phyloP scores from a whole-genome alignment of 1,140 invertebrate genomes.

The Drosophila yakuba region DNA sequence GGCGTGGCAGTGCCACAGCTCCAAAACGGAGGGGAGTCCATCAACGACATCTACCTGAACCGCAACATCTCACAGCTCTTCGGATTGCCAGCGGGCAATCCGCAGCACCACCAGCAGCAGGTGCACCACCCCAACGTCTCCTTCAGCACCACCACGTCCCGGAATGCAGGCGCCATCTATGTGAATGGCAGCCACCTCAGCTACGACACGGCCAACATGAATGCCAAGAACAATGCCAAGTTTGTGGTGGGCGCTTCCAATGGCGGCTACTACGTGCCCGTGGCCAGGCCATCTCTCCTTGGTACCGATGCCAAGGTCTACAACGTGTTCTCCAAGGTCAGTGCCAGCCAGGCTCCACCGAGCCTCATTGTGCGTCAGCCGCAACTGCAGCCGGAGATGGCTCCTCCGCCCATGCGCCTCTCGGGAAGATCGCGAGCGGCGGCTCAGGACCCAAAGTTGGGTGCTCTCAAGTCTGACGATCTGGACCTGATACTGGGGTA shows the following conservation, averaged over 20 bases:
- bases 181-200: conserved; percentile 70
- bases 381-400: conserved; percentile 36
- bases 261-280: conserved; percentile 73
- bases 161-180: conserved; percentile 70
- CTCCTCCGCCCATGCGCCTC: conserved; percentile 35
- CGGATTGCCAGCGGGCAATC: conserved; percentile 39
- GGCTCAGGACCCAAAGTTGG: conserved; percentile 10
- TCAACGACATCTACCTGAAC: conserved; percentile 82
- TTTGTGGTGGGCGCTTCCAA: conserved; percentile 36
- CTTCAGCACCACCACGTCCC: conserved; percentile 65
- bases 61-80: conserved; percentile 78
- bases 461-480: conserved; percentile 85
- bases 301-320: conserved; percentile 74
- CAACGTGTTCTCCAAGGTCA: conserved; percentile 80
- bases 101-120: conserved; percentile 28
- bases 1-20: not conserved
- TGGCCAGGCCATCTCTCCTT: conserved; percentile 54
- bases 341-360: conserved; percentile 53
- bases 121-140: conserved; percentile 77
- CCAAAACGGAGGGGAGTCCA: conserved; percentile 60
- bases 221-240: conserved; percentile 69
- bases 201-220: conserved; percentile 69
- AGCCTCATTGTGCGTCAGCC: conserved; percentile 68
- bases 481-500: conserved; percentile 87
- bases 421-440: conserved; percentile 53